These are phyloP conservation scores for Lophochroa leadbeateri DNA, from an alignment of 2,113 vertebrate species.

Conservation along the genomic window DNA sequence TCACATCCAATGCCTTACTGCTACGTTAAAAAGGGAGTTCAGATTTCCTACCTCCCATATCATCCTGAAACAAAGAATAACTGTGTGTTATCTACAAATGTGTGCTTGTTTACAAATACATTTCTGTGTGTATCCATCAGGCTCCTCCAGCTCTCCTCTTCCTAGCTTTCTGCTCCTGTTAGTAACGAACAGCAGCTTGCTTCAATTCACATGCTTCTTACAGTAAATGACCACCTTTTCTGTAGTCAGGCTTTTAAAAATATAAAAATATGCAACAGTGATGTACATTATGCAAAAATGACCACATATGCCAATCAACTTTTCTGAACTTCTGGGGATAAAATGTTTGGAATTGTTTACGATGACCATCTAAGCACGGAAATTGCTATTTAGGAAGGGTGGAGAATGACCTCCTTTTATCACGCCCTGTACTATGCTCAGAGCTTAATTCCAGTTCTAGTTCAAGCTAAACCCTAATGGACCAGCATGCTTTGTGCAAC, in stretches of 20 bases:
- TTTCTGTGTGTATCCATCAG: background rate
- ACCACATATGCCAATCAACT: background rate
- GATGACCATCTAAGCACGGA: background rate
- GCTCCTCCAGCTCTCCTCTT: background rate
- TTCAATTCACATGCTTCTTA: background rate
- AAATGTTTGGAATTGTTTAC: background rate
- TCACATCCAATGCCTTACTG: background rate
- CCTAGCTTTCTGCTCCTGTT: background rate
- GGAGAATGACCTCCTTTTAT: background rate
- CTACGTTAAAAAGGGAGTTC: background rate
- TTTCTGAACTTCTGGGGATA: background rate
- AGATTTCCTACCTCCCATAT: background rate
- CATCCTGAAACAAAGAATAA: background rate
- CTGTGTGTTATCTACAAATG: background rate
- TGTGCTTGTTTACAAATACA: background rate
- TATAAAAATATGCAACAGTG: background rate
- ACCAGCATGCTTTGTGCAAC: too few species aligned
- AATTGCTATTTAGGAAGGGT: background rate
- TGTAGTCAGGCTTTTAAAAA: background rate
- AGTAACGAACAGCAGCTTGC: background rate
- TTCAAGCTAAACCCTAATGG: background rate
- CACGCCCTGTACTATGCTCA: rapidly evolving
- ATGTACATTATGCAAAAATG: background rate
- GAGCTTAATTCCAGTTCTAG: background rate
- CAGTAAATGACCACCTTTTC: background rate